These are phyloP conservation scores for Rhynchonema sp. DNA, from an alignment of 2,888 invertebrate genomes.

Conservation along the genomic window DNA sequence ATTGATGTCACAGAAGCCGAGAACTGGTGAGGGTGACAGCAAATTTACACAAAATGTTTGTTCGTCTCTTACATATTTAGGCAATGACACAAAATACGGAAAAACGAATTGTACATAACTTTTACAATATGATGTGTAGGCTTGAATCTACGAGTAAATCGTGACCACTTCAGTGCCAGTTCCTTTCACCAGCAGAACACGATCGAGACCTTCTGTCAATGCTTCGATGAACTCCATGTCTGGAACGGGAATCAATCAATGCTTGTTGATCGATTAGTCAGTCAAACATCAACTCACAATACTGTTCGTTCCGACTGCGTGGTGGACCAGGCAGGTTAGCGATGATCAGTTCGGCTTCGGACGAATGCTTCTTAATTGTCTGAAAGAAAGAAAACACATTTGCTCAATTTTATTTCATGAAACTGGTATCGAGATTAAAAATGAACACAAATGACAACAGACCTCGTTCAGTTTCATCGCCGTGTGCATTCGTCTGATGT, in stretches of 20 bases:
- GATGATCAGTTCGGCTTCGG: slow-evolving; percentile 90
- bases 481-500: background rate
- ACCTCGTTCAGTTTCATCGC: slow-evolving; percentile 29
- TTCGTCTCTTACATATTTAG: too few species aligned
- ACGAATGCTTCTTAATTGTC: slow-evolving; percentile 71
- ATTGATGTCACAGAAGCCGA: too few species aligned
- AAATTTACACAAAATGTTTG: too few species aligned
- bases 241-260: too few species aligned
- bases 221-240: slow-evolving; percentile 95
- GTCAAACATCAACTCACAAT: slow-evolving; percentile 16
- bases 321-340: slow-evolving; percentile 95
- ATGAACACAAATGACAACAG: background rate
- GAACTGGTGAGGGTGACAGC: too few species aligned
- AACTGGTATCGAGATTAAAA: background rate
- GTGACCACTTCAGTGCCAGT: slow-evolving; percentile 96
- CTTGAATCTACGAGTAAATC: too few species aligned
- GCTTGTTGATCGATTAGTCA: too few species aligned
- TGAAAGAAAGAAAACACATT: too few species aligned
- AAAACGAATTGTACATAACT: too few species aligned
- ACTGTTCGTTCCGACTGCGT: slow-evolving; percentile 33
- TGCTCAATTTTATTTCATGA: too few species aligned
- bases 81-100: too few species aligned
- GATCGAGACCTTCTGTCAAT: slow-evolving; percentile 82
- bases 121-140: too few species aligned
- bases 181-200: slow-evolving; percentile 89